A percentile compares a stretch with the other conserved stretches of the same genome.
Conservation (phyloP, 2,888 invertebrate species). For the Cheilosia grossa region DNA sequence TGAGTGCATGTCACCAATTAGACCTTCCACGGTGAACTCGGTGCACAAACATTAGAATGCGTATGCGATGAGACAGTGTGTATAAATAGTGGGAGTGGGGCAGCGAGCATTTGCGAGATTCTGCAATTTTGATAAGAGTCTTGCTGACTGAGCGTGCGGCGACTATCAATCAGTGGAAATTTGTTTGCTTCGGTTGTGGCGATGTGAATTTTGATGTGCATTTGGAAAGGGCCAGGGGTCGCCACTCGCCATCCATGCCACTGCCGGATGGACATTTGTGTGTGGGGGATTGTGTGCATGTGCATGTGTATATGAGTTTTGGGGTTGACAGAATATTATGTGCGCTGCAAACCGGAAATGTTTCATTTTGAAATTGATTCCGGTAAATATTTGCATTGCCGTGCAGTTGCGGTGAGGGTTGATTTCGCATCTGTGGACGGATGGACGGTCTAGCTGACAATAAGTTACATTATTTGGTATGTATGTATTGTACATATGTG, state of each 20-base stretch:
- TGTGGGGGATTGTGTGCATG: not conserved
- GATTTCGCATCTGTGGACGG: constrained; percentile 4
- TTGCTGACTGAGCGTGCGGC: constrained; percentile 37
- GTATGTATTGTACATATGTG: not conserved
- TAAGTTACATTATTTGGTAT: constrained; percentile 6
- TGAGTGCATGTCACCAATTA: constrained; percentile 19
- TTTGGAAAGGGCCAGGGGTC: not conserved
- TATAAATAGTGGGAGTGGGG: not conserved
- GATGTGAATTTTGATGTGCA: constrained; percentile 29
- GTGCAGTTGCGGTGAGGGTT: constrained; percentile 24
- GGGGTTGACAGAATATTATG: constrained; percentile 43
- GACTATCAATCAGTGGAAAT: constrained; percentile 56
- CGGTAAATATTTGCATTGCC: constrained; percentile 54
- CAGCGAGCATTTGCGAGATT: constrained; percentile 27
- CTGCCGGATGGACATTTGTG: not conserved
- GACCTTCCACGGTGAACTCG: constrained; percentile 37
- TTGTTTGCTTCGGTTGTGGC: constrained; percentile 47
- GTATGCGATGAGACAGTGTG: not conserved
- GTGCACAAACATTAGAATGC: constrained; percentile 32
- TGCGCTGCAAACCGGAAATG: constrained; percentile 58
- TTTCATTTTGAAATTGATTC: constrained; percentile 67
- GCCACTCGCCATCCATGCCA: not conserved
- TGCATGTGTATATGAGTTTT: constrained; percentile 3
- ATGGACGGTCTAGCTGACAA: constrained; percentile 6
- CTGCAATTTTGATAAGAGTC: constrained; percentile 46